Conservation (phyloP, 37 sponge, comb jelly and placozoan genomes). For the Chondrilla cf. caribensis region DNA sequence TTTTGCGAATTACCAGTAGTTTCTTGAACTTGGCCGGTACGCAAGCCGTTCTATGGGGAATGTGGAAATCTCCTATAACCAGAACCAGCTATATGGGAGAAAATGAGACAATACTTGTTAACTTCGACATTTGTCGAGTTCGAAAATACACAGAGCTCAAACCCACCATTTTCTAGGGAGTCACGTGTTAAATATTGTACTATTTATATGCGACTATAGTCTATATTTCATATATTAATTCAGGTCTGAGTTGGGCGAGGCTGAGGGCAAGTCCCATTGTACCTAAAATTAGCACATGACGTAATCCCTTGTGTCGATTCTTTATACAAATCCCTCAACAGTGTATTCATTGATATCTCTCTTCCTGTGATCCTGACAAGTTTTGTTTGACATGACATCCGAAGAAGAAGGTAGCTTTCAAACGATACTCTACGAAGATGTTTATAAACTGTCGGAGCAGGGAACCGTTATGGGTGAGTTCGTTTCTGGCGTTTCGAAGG, state of each 20-base stretch:
- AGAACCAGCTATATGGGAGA: constrained; percentile 74
- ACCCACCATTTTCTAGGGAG: constrained; percentile 15
- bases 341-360: too few species aligned
- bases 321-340: neutral
- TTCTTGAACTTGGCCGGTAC: constrained; percentile 97
- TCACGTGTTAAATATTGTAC: neutral
- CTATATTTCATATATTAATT: too few species aligned
- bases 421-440: neutral
- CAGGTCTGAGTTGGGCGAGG: too few species aligned
- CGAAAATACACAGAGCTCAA: neutral
- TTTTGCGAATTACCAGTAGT: constrained; percentile 85
- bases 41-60: constrained; percentile 85
- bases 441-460: neutral
- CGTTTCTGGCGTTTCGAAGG: neutral
- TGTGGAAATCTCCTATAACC: constrained; percentile 97
- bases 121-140: neutral
- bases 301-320: neutral
- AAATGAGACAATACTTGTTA: neutral
- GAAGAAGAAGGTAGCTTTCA: constrained; percentile 14
- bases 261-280: too few species aligned
- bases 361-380: too few species aligned
- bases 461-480: neutral
- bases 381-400: neutral
- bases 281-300: too few species aligned
- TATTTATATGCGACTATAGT: neutral